A percentile compares a stretch with the other conserved stretches of the same genome.
Conservation (phyloP, 2,888 invertebrate genomes). For the Labia minor region DNA sequence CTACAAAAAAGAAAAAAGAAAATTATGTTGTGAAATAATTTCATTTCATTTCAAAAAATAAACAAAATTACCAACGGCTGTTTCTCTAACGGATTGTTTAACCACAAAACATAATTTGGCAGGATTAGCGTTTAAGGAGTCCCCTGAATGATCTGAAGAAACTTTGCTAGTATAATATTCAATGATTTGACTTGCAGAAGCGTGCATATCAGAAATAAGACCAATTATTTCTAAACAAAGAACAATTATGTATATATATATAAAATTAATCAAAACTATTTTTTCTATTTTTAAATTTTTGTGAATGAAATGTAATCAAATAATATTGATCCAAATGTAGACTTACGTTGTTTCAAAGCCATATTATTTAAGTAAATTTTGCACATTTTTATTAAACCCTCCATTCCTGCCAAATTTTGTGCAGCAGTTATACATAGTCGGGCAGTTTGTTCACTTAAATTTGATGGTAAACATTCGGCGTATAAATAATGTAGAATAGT, state of each 20-base stretch:
- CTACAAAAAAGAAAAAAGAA: constrained; percentile 32
- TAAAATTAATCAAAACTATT: too few species aligned
- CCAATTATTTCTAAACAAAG: constrained; percentile 47
- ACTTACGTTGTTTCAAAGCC: constrained; percentile 52
- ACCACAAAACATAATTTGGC: constrained; percentile 49
- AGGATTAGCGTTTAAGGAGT: constrained; percentile 42
- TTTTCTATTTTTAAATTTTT: too few species aligned
- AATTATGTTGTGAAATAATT: constrained; percentile 18
- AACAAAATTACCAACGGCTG: constrained; percentile 43
- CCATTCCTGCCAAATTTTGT: constrained; percentile 45
- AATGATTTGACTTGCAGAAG: constrained; percentile 48
- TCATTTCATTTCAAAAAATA: too few species aligned
- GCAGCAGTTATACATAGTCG: constrained; percentile 43
- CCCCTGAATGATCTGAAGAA: constrained; percentile 32
- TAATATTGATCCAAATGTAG: too few species aligned
- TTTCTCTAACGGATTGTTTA: constrained; percentile 50
- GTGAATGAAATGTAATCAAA: too few species aligned
- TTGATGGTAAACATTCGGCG: constrained; percentile 50
- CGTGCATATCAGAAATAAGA: constrained; percentile 52
- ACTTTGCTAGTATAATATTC: constrained; percentile 43
- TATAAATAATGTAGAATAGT: constrained; percentile 53
- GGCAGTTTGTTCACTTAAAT: constrained; percentile 47
- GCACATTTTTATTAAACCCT: constrained; percentile 45
- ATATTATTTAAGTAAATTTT: constrained; percentile 50
- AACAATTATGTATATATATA: constrained; percentile 24